Base-by-base conservation (phyloP, 2,888 invertebrate genomes). In the Beris morrisii region DNA sequence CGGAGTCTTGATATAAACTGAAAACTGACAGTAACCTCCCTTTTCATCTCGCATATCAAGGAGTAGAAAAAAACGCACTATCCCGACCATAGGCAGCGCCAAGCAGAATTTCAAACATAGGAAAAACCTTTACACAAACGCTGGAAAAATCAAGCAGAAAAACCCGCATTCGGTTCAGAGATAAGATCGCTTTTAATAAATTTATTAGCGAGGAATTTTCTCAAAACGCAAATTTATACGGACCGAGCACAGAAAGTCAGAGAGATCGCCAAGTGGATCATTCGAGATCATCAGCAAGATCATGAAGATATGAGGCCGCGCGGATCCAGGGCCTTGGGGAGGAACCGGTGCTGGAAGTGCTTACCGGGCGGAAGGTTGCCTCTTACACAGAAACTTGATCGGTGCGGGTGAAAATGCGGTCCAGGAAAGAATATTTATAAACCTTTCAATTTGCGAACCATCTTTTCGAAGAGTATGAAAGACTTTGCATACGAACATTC, bases 181-280 rank as follows among this genome's bases (percentile, higher is more conserved):
- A 67, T 69, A 69, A 69, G 63, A 69, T 67, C 69, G 65, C 50
- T 61, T 67, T 61, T 69, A 69, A 69, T 69, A 69, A 69, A 69
- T 69, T 69, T 69, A 69, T 69, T 69, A 69, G 65, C 65, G 65
- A 69, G 65, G 66, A 67, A 69, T 69, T 69, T 69, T 69, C 69
- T 69, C 69, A 69, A 69, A 69, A 69, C 67, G 65, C 65, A 69
- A 69, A 69, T 69, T 69, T 69, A 69, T 67, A 61, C 65, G 48
- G 46, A 50, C 48, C 13, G 48, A 48, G 48, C 15, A 7, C 48
- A 13, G 15, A 48, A 48, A 15, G 15, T 11, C 5, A 48, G 48
- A 22, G 15, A 48, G 53, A 53, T 52, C 55, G 31, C 53, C 13
- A 54, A 38, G 38, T 38, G 38, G 9, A 38, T 45, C 28, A 15